Percentiles rank a stretch among this genome's conserved stretches.
These are phyloP conservation scores for Stichopus chloronotus DNA, from an alignment of 35 echinoderm and acorn worm genomes.

Conservation along the genomic window DNA sequence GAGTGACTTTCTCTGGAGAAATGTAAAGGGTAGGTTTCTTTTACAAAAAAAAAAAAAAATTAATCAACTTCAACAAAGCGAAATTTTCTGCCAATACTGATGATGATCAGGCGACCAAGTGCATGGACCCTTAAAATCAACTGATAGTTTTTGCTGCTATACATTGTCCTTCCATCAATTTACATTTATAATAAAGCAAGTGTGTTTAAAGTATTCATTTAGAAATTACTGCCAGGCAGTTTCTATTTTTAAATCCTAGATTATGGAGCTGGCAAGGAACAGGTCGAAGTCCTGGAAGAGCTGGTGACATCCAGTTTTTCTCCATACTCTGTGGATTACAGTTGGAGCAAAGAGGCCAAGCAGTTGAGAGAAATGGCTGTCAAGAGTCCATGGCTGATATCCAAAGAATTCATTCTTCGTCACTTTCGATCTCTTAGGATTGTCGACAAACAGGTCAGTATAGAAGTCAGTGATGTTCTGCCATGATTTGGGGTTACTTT, in stretches of 20 bases:
- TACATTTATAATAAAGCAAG: too few species aligned
- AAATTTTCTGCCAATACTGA: too few species aligned
- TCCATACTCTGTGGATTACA: slow-evolving; percentile 94
- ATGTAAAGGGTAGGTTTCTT: too few species aligned
- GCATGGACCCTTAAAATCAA: too few species aligned
- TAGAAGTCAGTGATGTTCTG: too few species aligned
- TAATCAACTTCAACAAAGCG: too few species aligned
- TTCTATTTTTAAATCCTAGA: slow-evolving; percentile 46
- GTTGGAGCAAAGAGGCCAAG: slow-evolving; percentile 91
- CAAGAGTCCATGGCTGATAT: slow-evolving; percentile 94
- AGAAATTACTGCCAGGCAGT: not conserved
- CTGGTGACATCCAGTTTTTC: slow-evolving; percentile 84
- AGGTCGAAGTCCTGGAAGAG: slow-evolving; percentile 84
- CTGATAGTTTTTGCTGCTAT: too few species aligned
- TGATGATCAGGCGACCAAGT: too few species aligned
- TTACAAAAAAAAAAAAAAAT: too few species aligned
- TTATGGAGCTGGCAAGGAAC: slow-evolving; percentile 84
- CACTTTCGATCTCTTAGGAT: slow-evolving; percentile 93
- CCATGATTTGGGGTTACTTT: not conserved
- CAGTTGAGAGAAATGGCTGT: slow-evolving; percentile 88
- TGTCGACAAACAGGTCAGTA: slow-evolving; percentile 86
- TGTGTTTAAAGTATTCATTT: too few species aligned
- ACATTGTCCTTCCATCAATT: too few species aligned
- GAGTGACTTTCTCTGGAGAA: too few species aligned
- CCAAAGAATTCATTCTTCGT: slow-evolving; percentile 78